Evolutionary conservation across 2,797 vertebrate genomes (phyloP).

Genomic region (Coilia nasus): DNA sequence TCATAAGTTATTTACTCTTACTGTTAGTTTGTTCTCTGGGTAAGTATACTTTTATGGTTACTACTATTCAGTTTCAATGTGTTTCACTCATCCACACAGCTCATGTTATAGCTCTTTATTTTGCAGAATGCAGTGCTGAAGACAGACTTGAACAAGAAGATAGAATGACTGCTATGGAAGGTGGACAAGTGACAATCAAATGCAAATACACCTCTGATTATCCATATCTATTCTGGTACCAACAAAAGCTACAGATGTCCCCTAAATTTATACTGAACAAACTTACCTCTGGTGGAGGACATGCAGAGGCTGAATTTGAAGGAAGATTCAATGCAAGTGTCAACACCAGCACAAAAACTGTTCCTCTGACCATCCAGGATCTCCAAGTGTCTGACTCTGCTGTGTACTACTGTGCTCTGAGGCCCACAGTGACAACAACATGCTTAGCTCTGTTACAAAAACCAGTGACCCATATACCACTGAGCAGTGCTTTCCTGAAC

Average conservation of each 20-base stretch:
- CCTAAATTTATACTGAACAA: slow-evolving; percentile 7
- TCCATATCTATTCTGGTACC: slow-evolving; percentile 35
- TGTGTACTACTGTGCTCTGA: slow-evolving; percentile 45
- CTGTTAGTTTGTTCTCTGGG: background rate
- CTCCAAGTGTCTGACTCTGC: slow-evolving; percentile 43
- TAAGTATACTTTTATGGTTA: background rate
- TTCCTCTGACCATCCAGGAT: slow-evolving; percentile 35
- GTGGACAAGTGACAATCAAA: background rate
- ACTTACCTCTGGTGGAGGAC: background rate
- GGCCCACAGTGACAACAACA: slow-evolving; percentile 36
- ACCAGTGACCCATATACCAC: too few species aligned
- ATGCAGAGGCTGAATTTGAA: background rate
- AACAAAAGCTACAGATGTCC: background rate
- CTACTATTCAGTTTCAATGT: background rate
- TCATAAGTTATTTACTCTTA: background rate
- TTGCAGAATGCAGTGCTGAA: slow-evolving; percentile 7
- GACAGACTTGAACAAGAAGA: background rate
- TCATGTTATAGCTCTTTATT: background rate
- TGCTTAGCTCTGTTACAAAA: slow-evolving; percentile 22
- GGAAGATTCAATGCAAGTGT: slow-evolving; percentile 38
- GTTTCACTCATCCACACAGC: background rate
- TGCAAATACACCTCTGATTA: background rate
- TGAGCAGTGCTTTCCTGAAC: too few species aligned
- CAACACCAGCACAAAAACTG: slow-evolving; percentile 28
- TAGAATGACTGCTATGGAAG: background rate